Percentiles rank a stretch among this genome's conserved stretches.
Conservation (phyloP, 2,888 invertebrate species). For the Meiosimyza decipiens region DNA sequence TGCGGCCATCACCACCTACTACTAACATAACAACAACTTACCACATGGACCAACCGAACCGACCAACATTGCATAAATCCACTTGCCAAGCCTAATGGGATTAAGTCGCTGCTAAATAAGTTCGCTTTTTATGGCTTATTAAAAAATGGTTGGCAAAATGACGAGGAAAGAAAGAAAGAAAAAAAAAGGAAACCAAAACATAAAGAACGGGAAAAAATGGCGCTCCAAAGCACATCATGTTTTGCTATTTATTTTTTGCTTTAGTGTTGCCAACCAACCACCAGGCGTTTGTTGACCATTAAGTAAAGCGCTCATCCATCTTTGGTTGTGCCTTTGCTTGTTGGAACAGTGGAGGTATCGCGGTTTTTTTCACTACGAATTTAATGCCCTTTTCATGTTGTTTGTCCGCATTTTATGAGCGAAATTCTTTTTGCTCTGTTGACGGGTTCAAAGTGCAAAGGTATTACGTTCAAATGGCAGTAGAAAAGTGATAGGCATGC, state of each 20-base stretch:
- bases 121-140: constrained; percentile 25
- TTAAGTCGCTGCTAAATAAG: constrained; percentile 24
- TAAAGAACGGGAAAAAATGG: too few species aligned
- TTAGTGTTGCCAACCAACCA: not conserved
- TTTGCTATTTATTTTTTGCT: not conserved
- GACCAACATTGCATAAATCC: not conserved
- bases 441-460: too few species aligned
- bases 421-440: not conserved
- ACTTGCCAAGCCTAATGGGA: constrained; percentile 1
- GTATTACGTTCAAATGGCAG: too few species aligned
- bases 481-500: too few species aligned
- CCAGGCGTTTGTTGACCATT: constrained; percentile 3
- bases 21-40: not conserved
- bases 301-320: constrained; percentile 4
- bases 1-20: not conserved
- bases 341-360: not conserved
- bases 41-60: not conserved
- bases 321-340: not conserved
- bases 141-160: constrained; percentile 6
- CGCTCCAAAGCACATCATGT: not conserved
- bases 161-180: too few species aligned
- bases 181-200: too few species aligned
- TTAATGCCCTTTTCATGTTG: constrained; percentile 24
- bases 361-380: not conserved
- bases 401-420: constrained; percentile 7